Conservation (phyloP, 2,888 invertebrate genomes). For the Myopa testacea region DNA sequence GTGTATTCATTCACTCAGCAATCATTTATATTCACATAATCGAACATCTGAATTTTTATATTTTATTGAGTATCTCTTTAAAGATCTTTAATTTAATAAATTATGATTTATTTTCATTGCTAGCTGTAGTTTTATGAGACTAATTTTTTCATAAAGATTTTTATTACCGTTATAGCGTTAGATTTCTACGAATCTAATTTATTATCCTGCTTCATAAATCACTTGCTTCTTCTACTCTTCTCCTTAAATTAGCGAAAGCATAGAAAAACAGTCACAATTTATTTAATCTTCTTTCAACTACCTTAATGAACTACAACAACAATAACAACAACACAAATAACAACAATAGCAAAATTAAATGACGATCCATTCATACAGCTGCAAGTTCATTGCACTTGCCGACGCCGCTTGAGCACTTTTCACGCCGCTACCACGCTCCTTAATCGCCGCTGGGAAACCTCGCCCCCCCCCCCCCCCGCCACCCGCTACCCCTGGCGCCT, state of each 20-base stretch:
- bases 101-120: too few relatives aligned
- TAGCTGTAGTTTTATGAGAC: too few relatives aligned
- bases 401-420: not conserved
- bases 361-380: not conserved
- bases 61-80: too few relatives aligned
- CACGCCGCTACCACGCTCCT: not conserved
- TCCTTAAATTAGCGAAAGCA: not conserved
- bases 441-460: not conserved
- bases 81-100: too few relatives aligned
- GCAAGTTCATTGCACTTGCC: conserved; percentile 10
- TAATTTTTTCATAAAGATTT: not conserved
- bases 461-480: not conserved
- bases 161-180: not conserved
- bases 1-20: too few relatives aligned
- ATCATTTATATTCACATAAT: too few relatives aligned
- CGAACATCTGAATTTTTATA: too few relatives aligned
- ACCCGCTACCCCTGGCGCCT: not conserved
- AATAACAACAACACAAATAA: not conserved
- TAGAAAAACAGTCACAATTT: not conserved
- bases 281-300: not conserved
- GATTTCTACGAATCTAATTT: not conserved
- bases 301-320: not conserved
- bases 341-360: not conserved
- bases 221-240: not conserved
- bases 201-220: not conserved